Evolutionary conservation across 2,888 invertebrate genomes (phyloP), one percentile per base, ranked within the genome.

Genomic region (Lasioglossum oenotherae): DNA sequence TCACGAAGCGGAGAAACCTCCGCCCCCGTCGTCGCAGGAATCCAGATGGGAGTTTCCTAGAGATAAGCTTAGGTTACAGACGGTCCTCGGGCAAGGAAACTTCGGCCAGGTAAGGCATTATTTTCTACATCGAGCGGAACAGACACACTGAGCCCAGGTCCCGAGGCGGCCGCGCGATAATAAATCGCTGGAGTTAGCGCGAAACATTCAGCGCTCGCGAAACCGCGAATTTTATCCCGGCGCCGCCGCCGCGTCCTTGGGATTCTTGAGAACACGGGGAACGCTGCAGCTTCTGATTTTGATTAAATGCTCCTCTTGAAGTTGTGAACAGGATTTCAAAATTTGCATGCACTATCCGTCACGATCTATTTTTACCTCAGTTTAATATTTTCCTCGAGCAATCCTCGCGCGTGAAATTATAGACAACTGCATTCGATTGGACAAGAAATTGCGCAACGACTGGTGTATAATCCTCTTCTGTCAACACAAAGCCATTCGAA

Each of bases 71-170:
- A 96, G 97, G 69, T 95, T 98, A 80, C 97, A 98, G 92, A 98
- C 98, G 35, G 96, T 98, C 78, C 95, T 98, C 44, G 98, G 98
- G 12, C 98, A 98, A 95, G 98, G 98, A 57, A 98, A 98, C 95
- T 98, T 98, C 94, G 98, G 98, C 41, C 97, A 97, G 96, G 97
- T 97, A 92, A 90, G 91, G 72, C 74, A 83, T 85, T 81, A 81
- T 85, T 83, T 86, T 84, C 77, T 60, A 27, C 79, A 53, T 44
- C n/a, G 74, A 57, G 38, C 71, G 64, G 44, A 73, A 53, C 85
- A 31, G 80, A 75, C 85, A 71, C 46, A 74, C 35, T 46, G 14
- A 46, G 72, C 5, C 31, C 64, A 49, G 44, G 75, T 3, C 12
- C 60, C 10, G 31, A 44, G 46, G 10, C 31, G 41, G 31, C 19